These are phyloP conservation scores for Cassiopea xamachana DNA, from an alignment of 30 jellyfish, hydroid and myxozoan genomes.

Conservation along the genomic window DNA sequence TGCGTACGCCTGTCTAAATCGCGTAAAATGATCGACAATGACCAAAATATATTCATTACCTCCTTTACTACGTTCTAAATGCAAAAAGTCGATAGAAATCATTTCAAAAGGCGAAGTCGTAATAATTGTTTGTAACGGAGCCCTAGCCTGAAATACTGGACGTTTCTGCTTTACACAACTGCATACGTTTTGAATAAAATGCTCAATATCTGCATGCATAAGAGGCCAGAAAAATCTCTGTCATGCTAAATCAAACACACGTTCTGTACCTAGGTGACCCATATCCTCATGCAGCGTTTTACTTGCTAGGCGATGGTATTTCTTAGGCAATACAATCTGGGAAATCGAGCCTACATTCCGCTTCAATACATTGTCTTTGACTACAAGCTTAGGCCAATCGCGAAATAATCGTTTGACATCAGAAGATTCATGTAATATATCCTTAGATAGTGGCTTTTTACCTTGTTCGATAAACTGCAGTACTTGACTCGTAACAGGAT, in stretches of 20 bases:
- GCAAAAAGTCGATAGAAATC: constrained; percentile 39
- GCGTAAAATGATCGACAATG: constrained; percentile 62
- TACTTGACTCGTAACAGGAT: neutral
- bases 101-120: constrained; percentile 48
- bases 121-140: constrained; percentile 11
- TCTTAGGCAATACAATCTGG: neutral
- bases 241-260: neutral
- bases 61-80: constrained; percentile 52
- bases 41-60: constrained; percentile 63
- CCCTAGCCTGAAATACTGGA: constrained; percentile 17
- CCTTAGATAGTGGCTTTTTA: neutral
- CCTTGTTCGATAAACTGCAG: neutral
- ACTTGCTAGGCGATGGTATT: neutral
- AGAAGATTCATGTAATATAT: neutral
- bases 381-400: neutral
- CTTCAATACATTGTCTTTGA: neutral
- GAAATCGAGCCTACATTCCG: neutral
- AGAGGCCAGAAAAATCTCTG: neutral
- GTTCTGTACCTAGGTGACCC: constrained; percentile 50
- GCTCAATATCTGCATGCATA: constrained; percentile 21
- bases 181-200: constrained; percentile 12
- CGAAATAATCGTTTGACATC: neutral
- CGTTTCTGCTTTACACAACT: constrained; percentile 34
- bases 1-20: constrained; percentile 57
- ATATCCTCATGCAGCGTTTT: constrained; percentile 25